Percentiles rank a stretch among this genome's conserved stretches.
phyloP scores from a whole-genome alignment of 2,113 vertebrate species.

The Mus pahari region DNA sequence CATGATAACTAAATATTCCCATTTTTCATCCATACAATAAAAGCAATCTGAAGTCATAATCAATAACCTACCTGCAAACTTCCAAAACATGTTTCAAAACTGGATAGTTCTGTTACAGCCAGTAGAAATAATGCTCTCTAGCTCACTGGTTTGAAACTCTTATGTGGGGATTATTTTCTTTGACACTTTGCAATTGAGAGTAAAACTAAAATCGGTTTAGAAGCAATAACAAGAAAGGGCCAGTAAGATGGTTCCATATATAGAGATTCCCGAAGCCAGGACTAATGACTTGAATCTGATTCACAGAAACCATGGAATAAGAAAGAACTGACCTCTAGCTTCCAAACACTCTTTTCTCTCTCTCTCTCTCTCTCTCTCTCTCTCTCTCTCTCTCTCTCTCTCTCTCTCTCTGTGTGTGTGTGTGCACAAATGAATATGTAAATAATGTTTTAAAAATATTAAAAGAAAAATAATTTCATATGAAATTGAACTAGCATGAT shows the following conservation, averaged over 20 bases:
- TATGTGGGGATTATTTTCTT: not conserved
- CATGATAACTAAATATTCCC: not conserved
- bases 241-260: too few relatives aligned
- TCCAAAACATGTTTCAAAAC: not conserved
- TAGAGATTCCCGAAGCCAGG: not conserved
- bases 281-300: not conserved
- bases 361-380: too few relatives aligned
- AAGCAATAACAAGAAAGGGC: not conserved
- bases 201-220: not conserved
- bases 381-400: too few relatives aligned
- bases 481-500: not conserved
- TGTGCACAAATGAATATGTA: not conserved
- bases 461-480: not conserved
- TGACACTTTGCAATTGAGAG: not conserved
- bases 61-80: not conserved
- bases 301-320: too few relatives aligned
- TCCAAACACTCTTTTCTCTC: not conserved
- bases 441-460: not conserved
- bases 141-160: not conserved
- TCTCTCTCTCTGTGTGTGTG: too few relatives aligned
- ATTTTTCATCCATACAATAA: not conserved
- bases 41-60: not conserved
- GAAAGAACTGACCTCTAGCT: not conserved
- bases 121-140: not conserved
- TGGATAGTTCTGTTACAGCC: accelerated